Evolutionary conservation across 1,140 invertebrate species (phyloP), one percentile per base, ranked within the genome.

Genomic region (Chelonus insularis): DNA sequence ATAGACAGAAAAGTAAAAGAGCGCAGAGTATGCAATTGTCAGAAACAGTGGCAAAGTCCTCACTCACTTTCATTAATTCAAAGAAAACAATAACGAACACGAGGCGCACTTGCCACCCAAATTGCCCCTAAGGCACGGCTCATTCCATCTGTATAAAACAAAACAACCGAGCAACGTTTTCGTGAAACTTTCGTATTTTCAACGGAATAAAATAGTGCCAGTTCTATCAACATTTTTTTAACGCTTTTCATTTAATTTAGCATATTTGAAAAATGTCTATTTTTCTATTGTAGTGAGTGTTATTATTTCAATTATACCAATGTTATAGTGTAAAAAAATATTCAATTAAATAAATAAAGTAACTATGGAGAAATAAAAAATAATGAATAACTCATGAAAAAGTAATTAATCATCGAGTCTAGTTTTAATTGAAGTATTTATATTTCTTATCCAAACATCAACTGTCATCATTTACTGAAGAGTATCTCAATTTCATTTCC

Each of bases 41-140:
- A 29, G 16, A 43, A 16, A 16, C 12, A 43, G 41, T 43, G 41
- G 41, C 41, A 18, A 43, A 43, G 41, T 39, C 36, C 9, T 29
- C 58, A 32, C 58, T 60, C 51, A 41, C 37, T 54, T 60, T 60
- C 58, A 60, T 60, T 60, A 60, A 60, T 60, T 60, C 58, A 60
- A 60, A 32, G 58, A 60, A 60, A 60, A 60, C 50, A 60, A 37
- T 43, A 55, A 55, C 52, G 52, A 55, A 60, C 58, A 29, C 58
- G 43, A 50, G 18, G 45, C 52, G 29, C 52, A 55, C 52, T 55
- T 18, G 39, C n/a, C 34, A 29, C 34, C 39, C 11, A 2, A 54
- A 52, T 60, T 54, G 20, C 20, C 58, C 50, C 58, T 41, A 43
- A 60, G 51, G 58, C 50, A 60, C 36, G 34, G 29, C 21, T 41